Evolutionary conservation across 2,888 invertebrate genomes (phyloP).

Genomic region (Xanthorhoe designata): DNA sequence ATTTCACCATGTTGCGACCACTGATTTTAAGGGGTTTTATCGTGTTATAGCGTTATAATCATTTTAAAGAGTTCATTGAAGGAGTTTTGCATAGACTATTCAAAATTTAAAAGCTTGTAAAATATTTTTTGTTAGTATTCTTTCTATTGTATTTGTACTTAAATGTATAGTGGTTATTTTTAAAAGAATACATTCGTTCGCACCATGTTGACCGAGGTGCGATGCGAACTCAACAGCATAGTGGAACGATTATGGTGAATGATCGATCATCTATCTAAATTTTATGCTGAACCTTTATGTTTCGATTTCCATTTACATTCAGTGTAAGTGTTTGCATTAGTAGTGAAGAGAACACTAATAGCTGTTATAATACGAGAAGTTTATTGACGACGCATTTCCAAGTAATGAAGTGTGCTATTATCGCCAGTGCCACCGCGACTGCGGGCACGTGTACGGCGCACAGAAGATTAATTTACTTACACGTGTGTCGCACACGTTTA

Average conservation of each 20-base stretch:
- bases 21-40: slow-evolving; percentile 44
- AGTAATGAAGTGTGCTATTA: slow-evolving; percentile 60
- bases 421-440: slow-evolving; percentile 41
- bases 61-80: not conserved
- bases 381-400: slow-evolving; percentile 58
- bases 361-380: slow-evolving; percentile 54
- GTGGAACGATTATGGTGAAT: slow-evolving; percentile 4
- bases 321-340: slow-evolving; percentile 18
- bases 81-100: not conserved
- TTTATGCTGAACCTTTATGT: slow-evolving; percentile 19
- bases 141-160: no score
- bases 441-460: slow-evolving; percentile 54
- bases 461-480: slow-evolving; percentile 36
- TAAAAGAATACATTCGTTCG: not conserved
- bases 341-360: slow-evolving; percentile 42
- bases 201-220: slow-evolving; percentile 3
- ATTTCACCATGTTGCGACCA: slow-evolving; percentile 48
- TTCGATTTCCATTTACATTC: slow-evolving; percentile 23
- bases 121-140: no score
- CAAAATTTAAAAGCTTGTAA: no score
- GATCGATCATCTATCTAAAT: slow-evolving; percentile 18
- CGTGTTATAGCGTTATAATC: slow-evolving; percentile 10
- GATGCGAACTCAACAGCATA: not conserved
- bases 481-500: slow-evolving; percentile 54
- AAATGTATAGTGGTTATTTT: not conserved